Evolutionary conservation across 2,888 invertebrate genomes (phyloP), one percentile per base, ranked within the genome.

Genomic region (Catocala sponsa): DNA sequence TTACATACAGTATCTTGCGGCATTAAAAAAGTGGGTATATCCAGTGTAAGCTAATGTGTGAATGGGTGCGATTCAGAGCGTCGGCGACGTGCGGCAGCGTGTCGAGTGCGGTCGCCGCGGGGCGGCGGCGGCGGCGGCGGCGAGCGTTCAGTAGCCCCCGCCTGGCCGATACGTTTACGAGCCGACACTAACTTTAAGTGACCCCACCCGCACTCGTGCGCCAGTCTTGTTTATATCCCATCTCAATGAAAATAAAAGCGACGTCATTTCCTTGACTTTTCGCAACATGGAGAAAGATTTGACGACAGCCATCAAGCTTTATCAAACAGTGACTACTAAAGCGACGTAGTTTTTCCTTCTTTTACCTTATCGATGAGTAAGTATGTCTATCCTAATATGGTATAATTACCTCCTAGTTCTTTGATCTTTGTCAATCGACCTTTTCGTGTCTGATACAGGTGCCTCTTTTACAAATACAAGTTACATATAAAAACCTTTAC

Each of bases 71-170:
- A 91, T 91, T 91, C 89, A 86, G 87, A 89, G 92, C 89, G 90
- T 85, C 91, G 92, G 87, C 92, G 91, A 91, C 93, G 92, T 91
- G 92, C 92, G 87, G 87, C 88, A 81, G 90, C 92, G 91, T 91
- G 94, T 91, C 91, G 92, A 91, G 92, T 92, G 92, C 92, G 94
- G 93, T 92, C 92, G 93, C 94, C 91, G 91, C 92, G 92, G 92
- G 92, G 92, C 89, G 87, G 85, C 70, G 68, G 70, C 77, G 77
- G 80, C 80, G 81, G 15, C 15, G 70, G 70, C 77, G 77, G 80
- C 80, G 81, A 76, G 83, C 82, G 79, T 74, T 75, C 84, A 81
- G 87, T 84, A 86, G 87, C 87, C 85, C 82, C 84, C 82, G 86
- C 84, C 81, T 83, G 82, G 81, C 88, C 90, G 91, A 90, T 92